A percentile compares a stretch with the other conserved stretches of the same genome.
Conservation (phyloP, 2,888 invertebrate genomes). For the Ischnus inquisitorius region DNA sequence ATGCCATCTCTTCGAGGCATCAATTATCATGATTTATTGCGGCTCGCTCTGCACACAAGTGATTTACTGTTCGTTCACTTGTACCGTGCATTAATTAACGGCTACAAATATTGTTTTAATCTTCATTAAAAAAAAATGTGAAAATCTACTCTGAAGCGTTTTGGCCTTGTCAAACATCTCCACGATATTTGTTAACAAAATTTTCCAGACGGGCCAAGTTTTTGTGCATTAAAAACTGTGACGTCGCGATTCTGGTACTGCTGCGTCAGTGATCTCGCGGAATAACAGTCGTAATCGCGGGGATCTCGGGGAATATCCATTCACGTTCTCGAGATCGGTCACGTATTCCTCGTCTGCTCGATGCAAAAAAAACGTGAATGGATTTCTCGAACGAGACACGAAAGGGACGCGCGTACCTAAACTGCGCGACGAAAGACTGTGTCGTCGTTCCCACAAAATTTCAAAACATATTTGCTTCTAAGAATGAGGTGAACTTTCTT, state of each 20-base stretch:
- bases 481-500: background rate
- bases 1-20: background rate
- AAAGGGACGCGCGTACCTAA: background rate
- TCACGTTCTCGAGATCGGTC: background rate
- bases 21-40: slow-evolving; percentile 30
- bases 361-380: background rate
- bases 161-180: background rate
- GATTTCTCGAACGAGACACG: background rate
- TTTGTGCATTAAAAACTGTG: background rate
- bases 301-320: background rate
- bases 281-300: background rate
- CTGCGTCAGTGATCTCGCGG: background rate
- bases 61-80: background rate
- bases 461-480: background rate
- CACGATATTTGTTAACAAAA: background rate
- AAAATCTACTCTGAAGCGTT: background rate
- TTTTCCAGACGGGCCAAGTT: background rate
- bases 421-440: slow-evolving; percentile 7
- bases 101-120: background rate
- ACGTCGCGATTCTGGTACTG: background rate
- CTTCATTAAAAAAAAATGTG: background rate
- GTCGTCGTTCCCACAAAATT: background rate
- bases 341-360: slow-evolving; percentile 20
- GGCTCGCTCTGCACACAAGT: background rate
- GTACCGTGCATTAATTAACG: background rate